Evolutionary conservation across 92 coral and sea anemone genomes (phyloP).

Genomic region (Metridium senile): DNA sequence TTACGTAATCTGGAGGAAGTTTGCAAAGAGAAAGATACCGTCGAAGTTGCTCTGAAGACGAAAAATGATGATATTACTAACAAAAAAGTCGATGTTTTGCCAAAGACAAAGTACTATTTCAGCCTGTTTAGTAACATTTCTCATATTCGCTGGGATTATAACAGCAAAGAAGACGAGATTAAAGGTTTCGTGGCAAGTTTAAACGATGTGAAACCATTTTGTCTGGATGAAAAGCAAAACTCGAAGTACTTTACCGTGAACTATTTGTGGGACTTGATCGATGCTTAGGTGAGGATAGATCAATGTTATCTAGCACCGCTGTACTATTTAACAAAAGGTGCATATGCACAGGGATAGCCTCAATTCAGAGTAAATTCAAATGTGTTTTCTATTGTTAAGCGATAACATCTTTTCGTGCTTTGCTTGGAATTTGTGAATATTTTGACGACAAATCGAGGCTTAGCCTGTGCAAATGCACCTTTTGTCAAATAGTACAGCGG

Average conservation of each 20-base stretch:
- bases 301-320: not conserved
- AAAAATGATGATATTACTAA: slow-evolving; percentile 49
- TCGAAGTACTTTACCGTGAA: slow-evolving; percentile 72
- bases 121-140: slow-evolving; percentile 87
- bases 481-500: too few relatives aligned
- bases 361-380: too few relatives aligned
- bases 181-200: slow-evolving; percentile 91
- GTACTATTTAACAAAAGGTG: too few relatives aligned
- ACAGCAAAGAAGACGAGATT: slow-evolving; percentile 71
- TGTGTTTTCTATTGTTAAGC: too few relatives aligned
- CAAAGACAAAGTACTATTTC: slow-evolving; percentile 89
- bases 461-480: too few relatives aligned
- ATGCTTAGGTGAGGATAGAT: slow-evolving; percentile 28
- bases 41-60: slow-evolving; percentile 39
- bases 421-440: not conserved
- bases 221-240: slow-evolving; percentile 70
- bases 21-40: slow-evolving; percentile 55
- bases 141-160: slow-evolving; percentile 96
- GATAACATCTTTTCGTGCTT: too few relatives aligned
- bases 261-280: slow-evolving; percentile 89
- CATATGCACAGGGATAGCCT: too few relatives aligned
- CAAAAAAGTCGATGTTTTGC: slow-evolving; percentile 70
- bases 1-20: slow-evolving; percentile 49
- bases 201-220: slow-evolving; percentile 87
- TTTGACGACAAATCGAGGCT: too few relatives aligned